Conservation (phyloP, 2,888 invertebrate genomes). For the Adela reaumurella region DNA sequence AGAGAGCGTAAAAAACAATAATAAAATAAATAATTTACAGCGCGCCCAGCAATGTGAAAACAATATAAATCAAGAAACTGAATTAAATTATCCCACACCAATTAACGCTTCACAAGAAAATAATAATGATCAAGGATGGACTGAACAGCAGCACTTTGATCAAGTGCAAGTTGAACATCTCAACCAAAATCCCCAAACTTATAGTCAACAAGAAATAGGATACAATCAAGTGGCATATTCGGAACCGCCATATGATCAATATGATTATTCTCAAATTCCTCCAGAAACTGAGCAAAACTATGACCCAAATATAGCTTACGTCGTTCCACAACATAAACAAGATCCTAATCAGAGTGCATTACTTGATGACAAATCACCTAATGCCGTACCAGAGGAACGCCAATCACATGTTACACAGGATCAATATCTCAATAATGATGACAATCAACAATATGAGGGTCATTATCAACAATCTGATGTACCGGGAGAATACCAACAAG, state of each 20-base stretch:
- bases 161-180: slow-evolving; percentile 1
- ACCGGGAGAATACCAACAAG: slow-evolving; percentile 5
- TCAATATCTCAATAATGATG: too few relatives aligned
- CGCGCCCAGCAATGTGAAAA: too few relatives aligned
- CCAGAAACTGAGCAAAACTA: slow-evolving; percentile 8
- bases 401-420: too few relatives aligned
- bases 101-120: too few relatives aligned
- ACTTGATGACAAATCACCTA: too few relatives aligned
- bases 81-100: too few relatives aligned
- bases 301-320: background rate
- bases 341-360: background rate
- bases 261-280: background rate
- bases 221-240: slow-evolving; percentile 4
- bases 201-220: slow-evolving; percentile 10
- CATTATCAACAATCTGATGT: too few relatives aligned
- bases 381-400: too few relatives aligned
- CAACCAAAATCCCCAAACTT: slow-evolving; percentile 12
- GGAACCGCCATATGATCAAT: background rate
- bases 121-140: slow-evolving; percentile 12
- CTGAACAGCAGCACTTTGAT: background rate
- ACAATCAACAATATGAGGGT: too few relatives aligned
- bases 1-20: background rate
- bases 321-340: slow-evolving; percentile 1
- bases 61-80: too few relatives aligned
- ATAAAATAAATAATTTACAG: too few relatives aligned